These are phyloP conservation scores for Uropetala carovei DNA, from an alignment of 2,888 invertebrate genomes.

Conservation along the genomic window DNA sequence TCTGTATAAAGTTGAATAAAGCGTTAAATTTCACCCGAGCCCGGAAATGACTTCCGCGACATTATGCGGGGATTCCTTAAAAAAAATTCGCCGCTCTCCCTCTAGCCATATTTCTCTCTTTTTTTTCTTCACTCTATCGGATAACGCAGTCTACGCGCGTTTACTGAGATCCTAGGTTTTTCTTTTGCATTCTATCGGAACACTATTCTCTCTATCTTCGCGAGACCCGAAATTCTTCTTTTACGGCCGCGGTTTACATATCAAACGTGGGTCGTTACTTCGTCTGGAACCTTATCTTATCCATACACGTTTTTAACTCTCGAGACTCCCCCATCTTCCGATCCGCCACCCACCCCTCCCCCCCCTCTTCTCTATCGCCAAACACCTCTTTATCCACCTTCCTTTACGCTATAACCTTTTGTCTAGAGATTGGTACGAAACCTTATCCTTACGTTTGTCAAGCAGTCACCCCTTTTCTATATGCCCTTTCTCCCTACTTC, in stretches of 20 bases:
- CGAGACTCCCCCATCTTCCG: background rate
- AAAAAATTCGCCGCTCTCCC: background rate
- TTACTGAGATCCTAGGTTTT: too few species aligned
- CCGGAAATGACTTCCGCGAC: background rate
- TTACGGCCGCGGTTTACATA: background rate
- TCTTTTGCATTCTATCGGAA: background rate
- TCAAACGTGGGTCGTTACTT: background rate
- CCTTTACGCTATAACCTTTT: too few species aligned
- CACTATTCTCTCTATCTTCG: background rate
- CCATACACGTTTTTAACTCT: background rate
- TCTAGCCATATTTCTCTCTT: background rate
- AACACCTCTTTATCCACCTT: background rate
- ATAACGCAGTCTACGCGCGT: background rate
- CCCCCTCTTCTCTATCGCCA: too few species aligned
- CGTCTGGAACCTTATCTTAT: conserved; percentile 28
- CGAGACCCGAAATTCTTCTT: background rate
- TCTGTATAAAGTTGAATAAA: too few species aligned
- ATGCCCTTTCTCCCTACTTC: background rate
- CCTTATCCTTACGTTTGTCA: background rate
- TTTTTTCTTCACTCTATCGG: background rate
- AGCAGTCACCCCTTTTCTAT: background rate
- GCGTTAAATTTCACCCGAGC: too few species aligned
- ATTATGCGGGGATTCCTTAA: background rate
- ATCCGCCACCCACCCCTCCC: background rate
- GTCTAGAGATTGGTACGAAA: background rate